A percentile compares a stretch with the other conserved stretches of the same genome.
phyloP scores from a whole-genome alignment of 2,113 vertebrate genomes.

The Diadophis punctatus region DNA sequence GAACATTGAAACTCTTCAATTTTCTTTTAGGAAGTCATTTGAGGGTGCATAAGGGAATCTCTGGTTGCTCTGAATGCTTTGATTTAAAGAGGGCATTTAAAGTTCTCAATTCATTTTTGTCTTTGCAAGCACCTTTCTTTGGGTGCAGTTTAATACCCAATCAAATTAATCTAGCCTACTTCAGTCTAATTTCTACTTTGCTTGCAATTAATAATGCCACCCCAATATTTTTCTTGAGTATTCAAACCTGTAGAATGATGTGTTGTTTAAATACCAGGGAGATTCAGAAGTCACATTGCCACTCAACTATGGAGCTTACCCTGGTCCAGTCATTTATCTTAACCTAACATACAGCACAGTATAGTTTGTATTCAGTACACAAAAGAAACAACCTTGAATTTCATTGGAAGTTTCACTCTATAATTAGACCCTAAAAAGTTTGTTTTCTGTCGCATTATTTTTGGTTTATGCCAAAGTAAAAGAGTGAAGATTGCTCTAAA shows the following conservation, averaged over 20 bases:
- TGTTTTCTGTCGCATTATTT: neutral
- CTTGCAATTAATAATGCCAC: slow-evolving; percentile 13
- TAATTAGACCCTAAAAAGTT: neutral
- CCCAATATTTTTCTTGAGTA: slow-evolving; percentile 20
- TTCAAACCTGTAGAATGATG: neutral
- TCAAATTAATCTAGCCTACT: slow-evolving; percentile 40
- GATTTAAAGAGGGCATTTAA: slow-evolving; percentile 62
- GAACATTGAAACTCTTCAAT: slow-evolving; percentile 64
- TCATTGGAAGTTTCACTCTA: neutral
- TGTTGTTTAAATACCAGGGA: neutral
- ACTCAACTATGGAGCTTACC: neutral
- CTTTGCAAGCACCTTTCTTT: slow-evolving; percentile 54
- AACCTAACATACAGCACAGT: neutral
- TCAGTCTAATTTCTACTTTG: neutral
- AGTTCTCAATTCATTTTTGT: slow-evolving; percentile 54
- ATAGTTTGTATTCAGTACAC: neutral
- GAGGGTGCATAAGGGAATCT: slow-evolving; percentile 62
- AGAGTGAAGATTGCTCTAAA: neutral
- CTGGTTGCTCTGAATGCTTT: slow-evolving; percentile 63
- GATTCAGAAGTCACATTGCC: neutral
- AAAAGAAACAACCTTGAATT: neutral
- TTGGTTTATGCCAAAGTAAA: neutral
- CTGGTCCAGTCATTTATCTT: neutral
- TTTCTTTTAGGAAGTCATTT: slow-evolving; percentile 73
- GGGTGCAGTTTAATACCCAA: slow-evolving; percentile 30